Base-by-base conservation (phyloP, 2,797 vertebrate genomes). In the Champsocephalus gunnari region DNA sequence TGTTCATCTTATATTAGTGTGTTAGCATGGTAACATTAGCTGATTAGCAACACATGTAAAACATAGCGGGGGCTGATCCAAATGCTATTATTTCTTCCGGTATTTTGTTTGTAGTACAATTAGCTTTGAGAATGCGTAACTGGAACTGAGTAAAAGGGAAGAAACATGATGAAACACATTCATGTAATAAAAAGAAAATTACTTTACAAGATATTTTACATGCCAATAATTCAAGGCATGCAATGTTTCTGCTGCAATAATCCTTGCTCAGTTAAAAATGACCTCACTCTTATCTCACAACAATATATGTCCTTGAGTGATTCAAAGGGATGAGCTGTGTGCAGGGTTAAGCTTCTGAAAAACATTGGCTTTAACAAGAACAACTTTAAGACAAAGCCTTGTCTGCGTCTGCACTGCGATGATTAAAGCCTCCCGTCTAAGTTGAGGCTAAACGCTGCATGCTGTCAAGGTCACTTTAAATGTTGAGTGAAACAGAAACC, bases 391-490 rank as follows among this genome's bases (percentile, higher is more conserved):
- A 80, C 67, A 78, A 71, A 80, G 80, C 80, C 71, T 72, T 44
- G 57, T 68, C 74, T 86, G 80, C n/a, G 0, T 83, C 85, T 89
- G 89, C 80, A 75, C 79, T 17, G 60, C 45, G 72, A 84, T 82
- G 90, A 92, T 92, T 89, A 90, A 85, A 88, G 87, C 77, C 28
- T 77, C 66, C 58, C 21, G 50, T 74, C 71, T 81, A 74, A 76
- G 76, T 66, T 82, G 84, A 84, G 73, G 83, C 87, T 88, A 87
- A 89, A 87, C 67, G 44, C 80, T 83, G 79, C 75, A 79, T 7
- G 21, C 60, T 83, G 90, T 90, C 89, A 93, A 93, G 91, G 93
- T 93, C 88, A 86, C 24, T 24, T 24, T 24, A 2, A 77, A 83
- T 88, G 89, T 71, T 59, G 83, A 83, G 77, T 82, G 77, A 88